A percentile compares a stretch with the other conserved stretches of the same genome.
Evolutionary conservation across 2,888 invertebrate genomes (phyloP).

Genomic region (Drosophila neonasuta): DNA sequence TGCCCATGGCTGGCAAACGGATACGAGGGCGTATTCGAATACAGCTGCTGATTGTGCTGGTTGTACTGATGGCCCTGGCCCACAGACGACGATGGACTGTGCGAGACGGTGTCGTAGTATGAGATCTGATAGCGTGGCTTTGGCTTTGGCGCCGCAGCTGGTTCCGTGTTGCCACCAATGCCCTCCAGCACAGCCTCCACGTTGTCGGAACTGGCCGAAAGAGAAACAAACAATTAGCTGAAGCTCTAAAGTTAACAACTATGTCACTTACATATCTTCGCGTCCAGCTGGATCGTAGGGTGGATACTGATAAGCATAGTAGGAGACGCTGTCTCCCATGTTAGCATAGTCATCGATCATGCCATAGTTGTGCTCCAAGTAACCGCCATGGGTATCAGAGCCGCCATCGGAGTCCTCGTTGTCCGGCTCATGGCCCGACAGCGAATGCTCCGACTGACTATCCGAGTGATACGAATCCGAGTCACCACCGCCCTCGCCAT

Average conservation of each 20-base stretch:
- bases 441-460: slow-evolving; percentile 86
- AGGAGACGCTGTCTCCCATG: slow-evolving; percentile 84
- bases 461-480: slow-evolving; percentile 91
- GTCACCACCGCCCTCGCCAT: slow-evolving; percentile 83
- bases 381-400: slow-evolving; percentile 85
- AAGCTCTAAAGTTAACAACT: background rate
- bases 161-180: slow-evolving; percentile 71
- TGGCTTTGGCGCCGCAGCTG: slow-evolving; percentile 56
- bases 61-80: slow-evolving; percentile 51
- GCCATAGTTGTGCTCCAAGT: slow-evolving; percentile 85
- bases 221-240: background rate
- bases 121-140: slow-evolving; percentile 77
- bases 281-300: slow-evolving; percentile 84
- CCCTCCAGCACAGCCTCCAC: slow-evolving; percentile 82
- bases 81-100: slow-evolving; percentile 49
- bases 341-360: slow-evolving; percentile 81
- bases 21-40: slow-evolving; percentile 77
- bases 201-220: slow-evolving; percentile 81
- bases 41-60: slow-evolving; percentile 66
- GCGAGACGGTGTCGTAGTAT: slow-evolving; percentile 75
- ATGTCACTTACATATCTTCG: slow-evolving; percentile 80
- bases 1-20: slow-evolving; percentile 52
- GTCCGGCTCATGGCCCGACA: slow-evolving; percentile 89
- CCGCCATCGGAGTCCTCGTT: slow-evolving; percentile 89
- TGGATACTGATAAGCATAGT: slow-evolving; percentile 85